Percentiles rank a stretch among this genome's conserved stretches.
These are phyloP conservation scores for Calidris pygmaea DNA, from an alignment of 2,113 vertebrate species.

Conservation along the genomic window DNA sequence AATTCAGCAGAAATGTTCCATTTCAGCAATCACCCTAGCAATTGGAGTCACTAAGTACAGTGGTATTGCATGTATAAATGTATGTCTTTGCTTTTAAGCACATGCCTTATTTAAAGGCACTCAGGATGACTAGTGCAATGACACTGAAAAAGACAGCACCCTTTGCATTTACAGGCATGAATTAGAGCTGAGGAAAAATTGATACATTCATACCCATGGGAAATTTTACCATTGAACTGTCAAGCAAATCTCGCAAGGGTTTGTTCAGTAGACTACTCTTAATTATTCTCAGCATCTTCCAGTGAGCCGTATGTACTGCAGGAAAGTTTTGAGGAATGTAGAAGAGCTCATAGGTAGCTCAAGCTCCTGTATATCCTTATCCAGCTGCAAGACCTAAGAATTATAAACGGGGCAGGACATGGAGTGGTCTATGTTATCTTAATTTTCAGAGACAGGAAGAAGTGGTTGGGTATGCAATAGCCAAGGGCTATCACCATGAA, in stretches of 20 bases:
- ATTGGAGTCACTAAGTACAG: background rate
- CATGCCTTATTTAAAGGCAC: background rate
- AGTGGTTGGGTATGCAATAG: background rate
- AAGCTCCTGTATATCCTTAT: background rate
- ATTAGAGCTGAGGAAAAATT: background rate
- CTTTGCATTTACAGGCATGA: background rate
- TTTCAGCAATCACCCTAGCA: background rate
- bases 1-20: background rate
- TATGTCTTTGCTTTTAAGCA: background rate
- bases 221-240: background rate
- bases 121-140: background rate
- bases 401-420: background rate
- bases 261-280: background rate
- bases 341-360: background rate
- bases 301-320: background rate
- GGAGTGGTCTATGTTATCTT: background rate
- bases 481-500: background rate
- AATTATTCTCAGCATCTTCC: background rate
- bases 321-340: background rate
- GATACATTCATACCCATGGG: background rate
- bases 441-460: background rate
- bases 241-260: background rate
- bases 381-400: background rate
- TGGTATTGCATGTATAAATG: background rate
- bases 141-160: background rate